phyloP scores from a whole-genome alignment of 2,113 vertebrate species.

The Brachyhypopomus gauderio region DNA sequence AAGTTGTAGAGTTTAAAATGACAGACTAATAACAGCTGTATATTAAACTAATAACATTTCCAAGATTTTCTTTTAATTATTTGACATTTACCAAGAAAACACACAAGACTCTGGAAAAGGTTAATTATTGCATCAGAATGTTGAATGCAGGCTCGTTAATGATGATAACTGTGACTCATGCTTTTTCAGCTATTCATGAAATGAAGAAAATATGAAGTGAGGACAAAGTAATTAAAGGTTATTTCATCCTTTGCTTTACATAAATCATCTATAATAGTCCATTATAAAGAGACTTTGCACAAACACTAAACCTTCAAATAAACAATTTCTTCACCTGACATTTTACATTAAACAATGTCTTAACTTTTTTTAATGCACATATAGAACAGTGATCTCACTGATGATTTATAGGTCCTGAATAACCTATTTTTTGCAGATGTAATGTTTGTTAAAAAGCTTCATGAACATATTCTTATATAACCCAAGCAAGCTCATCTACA shows the following conservation, averaged over 20 bases:
- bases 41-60: not conserved
- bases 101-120: not conserved
- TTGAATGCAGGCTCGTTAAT: constrained; percentile 8
- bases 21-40: constrained; percentile 9
- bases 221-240: constrained; percentile 10
- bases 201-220: constrained; percentile 6
- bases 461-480: not conserved
- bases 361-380: not conserved
- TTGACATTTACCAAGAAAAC: constrained; percentile 18
- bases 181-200: constrained; percentile 7
- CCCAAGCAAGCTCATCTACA: not conserved
- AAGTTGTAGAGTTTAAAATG: not conserved
- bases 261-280: not conserved
- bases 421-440: not conserved
- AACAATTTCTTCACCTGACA: not conserved
- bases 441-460: not conserved
- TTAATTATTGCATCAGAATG: constrained; percentile 16
- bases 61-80: not conserved
- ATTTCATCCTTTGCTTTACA: not conserved
- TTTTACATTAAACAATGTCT: not conserved
- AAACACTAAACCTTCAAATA: not conserved
- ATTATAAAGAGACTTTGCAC: not conserved
- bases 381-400: not conserved
- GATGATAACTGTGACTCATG: constrained; percentile 15
- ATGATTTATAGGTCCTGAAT: not conserved